Evolutionary conservation across 2,888 invertebrate species (phyloP), one percentile per base, ranked within the genome.

Genomic region (Parnassius glacialis): DNA sequence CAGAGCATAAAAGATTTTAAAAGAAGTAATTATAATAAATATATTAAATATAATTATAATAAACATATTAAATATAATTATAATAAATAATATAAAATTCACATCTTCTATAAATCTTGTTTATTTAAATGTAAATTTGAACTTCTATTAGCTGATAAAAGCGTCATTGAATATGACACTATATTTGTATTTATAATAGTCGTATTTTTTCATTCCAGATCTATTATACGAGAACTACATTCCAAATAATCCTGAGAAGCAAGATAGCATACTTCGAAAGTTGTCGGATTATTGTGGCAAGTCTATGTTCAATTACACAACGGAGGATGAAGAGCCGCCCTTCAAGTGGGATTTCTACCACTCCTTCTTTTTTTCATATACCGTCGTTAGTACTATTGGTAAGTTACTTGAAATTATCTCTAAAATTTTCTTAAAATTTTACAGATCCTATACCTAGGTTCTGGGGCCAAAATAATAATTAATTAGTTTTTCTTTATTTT

Each of bases 361-460:
- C 84, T 95, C 97, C 1, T 95, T 97, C 77, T 97, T 97, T 88
- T 97, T 97, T 83, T 95, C 97, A 5, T 95, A 97, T 73, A 97
- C 97, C 13, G 97, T 97, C 57, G 96, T 97, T 77, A 97, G 97
- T 78, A 98, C 97, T 9, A 96, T 98, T 70, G 98, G 96, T 96
- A 87, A 90, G 92, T 57, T 25, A 10, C 47, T 54, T 9, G 7
- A 51, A 25, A 10, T 45, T n/a, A 3, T n/a, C 5, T 45, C 45
- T 11, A 45, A 45, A 34, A 1, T 5, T 34, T 34, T 7, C 34
- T 34, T 34, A 34, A 34, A 34, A 3, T 34, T 34, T 34, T 34
- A 34, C 5, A 34, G 34, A 7, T 34, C 34, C 34, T 34, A n/a
- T n/a, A 20, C 20, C 20, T 20, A 20, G 20, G 2, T 20, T 20